Conservation (phyloP, 92 coral and sea anemone species). For the Bergia sp. region DNA sequence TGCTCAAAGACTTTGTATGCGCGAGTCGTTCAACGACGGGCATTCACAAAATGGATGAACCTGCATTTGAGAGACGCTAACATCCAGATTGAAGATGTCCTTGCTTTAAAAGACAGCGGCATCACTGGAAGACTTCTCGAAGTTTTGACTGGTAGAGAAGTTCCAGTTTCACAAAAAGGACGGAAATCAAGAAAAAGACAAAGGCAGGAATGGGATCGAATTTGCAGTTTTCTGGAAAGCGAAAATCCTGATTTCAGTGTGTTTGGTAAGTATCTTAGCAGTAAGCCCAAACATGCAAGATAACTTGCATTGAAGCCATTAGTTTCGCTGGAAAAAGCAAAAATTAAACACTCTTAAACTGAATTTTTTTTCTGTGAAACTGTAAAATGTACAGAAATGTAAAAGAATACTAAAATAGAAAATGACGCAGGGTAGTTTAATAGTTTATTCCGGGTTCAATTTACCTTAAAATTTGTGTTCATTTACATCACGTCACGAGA, state of each 20-base stretch:
- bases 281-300: too few relatives aligned
- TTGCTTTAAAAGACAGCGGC: constrained; percentile 67
- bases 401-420: not conserved
- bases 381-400: not conserved
- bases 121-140: constrained; percentile 64
- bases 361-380: not conserved
- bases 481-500: not conserved
- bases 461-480: not conserved
- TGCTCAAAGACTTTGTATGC: constrained; percentile 48
- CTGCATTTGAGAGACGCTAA: constrained; percentile 55
- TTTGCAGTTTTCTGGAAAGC: constrained; percentile 68
- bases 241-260: constrained; percentile 31
- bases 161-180: constrained; percentile 48
- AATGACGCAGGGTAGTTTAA: not conserved
- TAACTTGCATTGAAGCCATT: not conserved
- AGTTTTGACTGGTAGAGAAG: constrained; percentile 57
- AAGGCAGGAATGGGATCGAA: constrained; percentile 66
- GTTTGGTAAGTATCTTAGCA: constrained; percentile 16
- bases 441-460: not conserved
- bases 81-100: constrained; percentile 70
- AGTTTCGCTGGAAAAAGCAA: not conserved
- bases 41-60: constrained; percentile 94
- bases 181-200: constrained; percentile 60
- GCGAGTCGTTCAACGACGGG: constrained; percentile 78
- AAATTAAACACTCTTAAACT: not conserved